Conservation (phyloP, 1,140 invertebrate genomes). For the Charaxes varanes region DNA sequence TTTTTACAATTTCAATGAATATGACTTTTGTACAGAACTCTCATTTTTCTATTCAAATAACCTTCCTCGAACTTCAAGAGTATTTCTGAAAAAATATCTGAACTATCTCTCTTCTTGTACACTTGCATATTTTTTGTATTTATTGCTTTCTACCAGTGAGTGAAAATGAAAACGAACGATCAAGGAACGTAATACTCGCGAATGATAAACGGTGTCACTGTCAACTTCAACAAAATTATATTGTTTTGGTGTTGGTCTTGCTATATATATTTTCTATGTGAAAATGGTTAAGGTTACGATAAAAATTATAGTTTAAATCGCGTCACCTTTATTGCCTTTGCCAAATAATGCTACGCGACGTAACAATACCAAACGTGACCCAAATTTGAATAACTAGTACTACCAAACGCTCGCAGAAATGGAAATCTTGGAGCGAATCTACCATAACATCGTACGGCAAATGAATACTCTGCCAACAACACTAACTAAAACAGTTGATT, state of each 20-base stretch:
- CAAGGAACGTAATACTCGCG: no score
- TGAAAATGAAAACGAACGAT: no score
- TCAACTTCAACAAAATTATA: no score
- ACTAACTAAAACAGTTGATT: slow-evolving; percentile 47
- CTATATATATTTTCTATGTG: no score
- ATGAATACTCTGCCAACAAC: slow-evolving; percentile 37
- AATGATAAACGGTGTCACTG: no score
- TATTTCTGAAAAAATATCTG: no score
- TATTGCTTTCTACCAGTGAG: no score
- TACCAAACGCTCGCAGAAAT: slow-evolving; percentile 30
- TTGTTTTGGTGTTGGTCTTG: neutral
- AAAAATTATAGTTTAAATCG: slow-evolving; percentile 41
- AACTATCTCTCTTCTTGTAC: no score
- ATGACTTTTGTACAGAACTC: no score
- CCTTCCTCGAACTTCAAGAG: no score
- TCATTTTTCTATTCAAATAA: no score
- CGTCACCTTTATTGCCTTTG: slow-evolving; percentile 40
- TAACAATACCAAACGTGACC: slow-evolving; percentile 29
- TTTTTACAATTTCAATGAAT: no score
- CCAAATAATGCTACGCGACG: slow-evolving; percentile 59
- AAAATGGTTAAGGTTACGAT: slow-evolving; percentile 6
- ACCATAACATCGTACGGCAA: slow-evolving; percentile 38
- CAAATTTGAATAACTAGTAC: slow-evolving; percentile 14
- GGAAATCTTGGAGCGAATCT: slow-evolving; percentile 60
- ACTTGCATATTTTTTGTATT: slow-evolving; percentile 3